Base-by-base conservation (phyloP, 2,113 vertebrate species). In the Nothoprocta perdicaria region DNA sequence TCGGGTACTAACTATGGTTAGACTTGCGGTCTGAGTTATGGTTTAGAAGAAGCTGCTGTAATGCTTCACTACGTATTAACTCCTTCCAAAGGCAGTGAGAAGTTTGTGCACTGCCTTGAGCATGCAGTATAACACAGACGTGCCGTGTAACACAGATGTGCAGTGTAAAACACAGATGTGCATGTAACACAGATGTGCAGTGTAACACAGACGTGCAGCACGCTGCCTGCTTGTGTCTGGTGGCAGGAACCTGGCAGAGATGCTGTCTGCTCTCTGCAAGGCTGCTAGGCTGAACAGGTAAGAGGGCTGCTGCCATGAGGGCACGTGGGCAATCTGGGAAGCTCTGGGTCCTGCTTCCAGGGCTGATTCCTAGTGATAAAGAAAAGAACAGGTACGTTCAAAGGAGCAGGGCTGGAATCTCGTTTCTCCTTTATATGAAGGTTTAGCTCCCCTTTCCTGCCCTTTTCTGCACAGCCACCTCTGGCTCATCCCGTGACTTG, bases 1-100 rank as follows among this genome's bases (percentile, higher is more conserved):
- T 79, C 12, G 52, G 22, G 12, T 67, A 43, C 10, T 68, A 69
- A 90, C 24, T 41, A 27, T n/a, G 40, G 8, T 66, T 48, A 48
- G 10, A 48, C 45, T 46, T 46, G 45, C 19, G 45, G 50, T 50
- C 1, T 18, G 7, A 18, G 4, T 76, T 69, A n/a, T 0, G 5
- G 48, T 84, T 76, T 48, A 40, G 71, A 84, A 86, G 27, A 57
- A 40, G 13, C 84, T 43, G 14, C 15, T 63, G 11, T 73, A 62
- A 62, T 14, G n/a, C 19, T n/a, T 0, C 1, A 27, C 1, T 1
- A 10, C 53, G 10, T 8, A 23, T 71, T 77, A 74, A 63, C 58
- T 78, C n/a, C 43, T 57, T 55, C 52, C 38, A n/a, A n/a, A 57
- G 24, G 18, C 38, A 74, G 29, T 40, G 40, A 74, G 38, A n/a